Percentiles rank a stretch among this genome's conserved stretches.
phyloP scores from a whole-genome alignment of 64 coral and sea anemone genomes.

The Montipora cactus region DNA sequence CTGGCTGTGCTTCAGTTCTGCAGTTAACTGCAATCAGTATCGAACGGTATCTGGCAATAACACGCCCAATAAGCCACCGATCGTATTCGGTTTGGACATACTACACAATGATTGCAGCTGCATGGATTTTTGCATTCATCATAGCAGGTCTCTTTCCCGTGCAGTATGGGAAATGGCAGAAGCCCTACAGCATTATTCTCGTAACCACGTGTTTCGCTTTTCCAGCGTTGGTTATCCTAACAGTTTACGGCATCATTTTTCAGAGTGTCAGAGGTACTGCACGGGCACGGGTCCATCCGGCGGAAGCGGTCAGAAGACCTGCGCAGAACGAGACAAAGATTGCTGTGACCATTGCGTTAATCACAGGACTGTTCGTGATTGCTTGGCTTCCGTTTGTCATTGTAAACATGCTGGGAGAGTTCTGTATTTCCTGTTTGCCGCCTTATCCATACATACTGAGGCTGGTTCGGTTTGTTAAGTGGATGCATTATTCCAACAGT shows the following conservation, averaged over 20 bases:
- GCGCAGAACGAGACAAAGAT: slow-evolving; percentile 75
- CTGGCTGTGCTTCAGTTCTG: slow-evolving; percentile 80
- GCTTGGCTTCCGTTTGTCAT: slow-evolving; percentile 87
- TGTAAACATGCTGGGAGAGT: slow-evolving; percentile 64
- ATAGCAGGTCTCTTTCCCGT: slow-evolving; percentile 78
- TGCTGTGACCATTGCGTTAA: slow-evolving; percentile 78
- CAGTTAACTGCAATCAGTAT: slow-evolving; percentile 93
- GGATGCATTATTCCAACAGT: slow-evolving; percentile 97
- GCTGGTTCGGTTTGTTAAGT: slow-evolving; percentile 87
- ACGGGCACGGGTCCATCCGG: slow-evolving; percentile 62
- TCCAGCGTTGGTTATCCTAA: slow-evolving; percentile 51
- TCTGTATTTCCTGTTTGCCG: slow-evolving; percentile 66
- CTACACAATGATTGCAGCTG: slow-evolving; percentile 45
- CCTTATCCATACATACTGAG: slow-evolving; percentile 24
- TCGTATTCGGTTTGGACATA: slow-evolving; percentile 71
- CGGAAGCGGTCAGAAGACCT: not conserved
- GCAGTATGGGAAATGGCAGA: slow-evolving; percentile 66
- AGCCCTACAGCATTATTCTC: slow-evolving; percentile 78
- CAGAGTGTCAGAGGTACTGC: slow-evolving; percentile 48
- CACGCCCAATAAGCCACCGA: slow-evolving; percentile 73
- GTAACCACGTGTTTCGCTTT: slow-evolving; percentile 72
- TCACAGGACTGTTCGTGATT: slow-evolving; percentile 74
- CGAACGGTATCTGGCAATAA: slow-evolving; percentile 86
- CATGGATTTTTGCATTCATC: slow-evolving; percentile 76
- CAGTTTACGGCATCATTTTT: slow-evolving; percentile 79